Conservation (phyloP, 2,113 vertebrate species). For the Pavo muticus region DNA sequence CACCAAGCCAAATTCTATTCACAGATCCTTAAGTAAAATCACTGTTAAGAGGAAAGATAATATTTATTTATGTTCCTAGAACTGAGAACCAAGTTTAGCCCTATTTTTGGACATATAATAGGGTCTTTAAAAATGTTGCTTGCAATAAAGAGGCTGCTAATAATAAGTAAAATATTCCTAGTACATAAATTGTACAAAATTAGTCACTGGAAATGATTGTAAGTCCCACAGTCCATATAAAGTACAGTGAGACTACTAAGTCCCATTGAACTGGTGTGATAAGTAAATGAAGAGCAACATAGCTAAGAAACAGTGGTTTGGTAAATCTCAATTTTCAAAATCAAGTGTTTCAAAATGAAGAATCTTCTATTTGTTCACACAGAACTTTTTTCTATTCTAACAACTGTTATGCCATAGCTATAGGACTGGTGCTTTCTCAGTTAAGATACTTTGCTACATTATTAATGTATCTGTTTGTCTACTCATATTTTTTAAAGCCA, state of each 20-base stretch:
- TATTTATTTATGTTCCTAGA: not conserved
- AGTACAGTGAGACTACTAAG: not conserved
- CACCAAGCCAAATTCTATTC: not conserved
- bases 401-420: not conserved
- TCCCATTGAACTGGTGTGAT: not conserved
- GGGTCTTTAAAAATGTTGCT: not conserved
- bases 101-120: not conserved
- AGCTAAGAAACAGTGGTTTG: not conserved
- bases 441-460: not conserved
- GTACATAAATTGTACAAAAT: slow-evolving; percentile 2
- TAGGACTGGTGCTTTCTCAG: not conserved
- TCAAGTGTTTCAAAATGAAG: too few relatives aligned
- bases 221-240: not conserved
- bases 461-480: not conserved
- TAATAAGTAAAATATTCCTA: slow-evolving; percentile 19
- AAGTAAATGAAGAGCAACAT: not conserved
- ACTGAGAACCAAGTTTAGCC: not conserved
- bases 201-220: not conserved
- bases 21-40: not conserved
- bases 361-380: not conserved
- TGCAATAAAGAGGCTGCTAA: not conserved
- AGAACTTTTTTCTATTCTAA: not conserved
- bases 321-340: not conserved
- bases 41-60: not conserved
- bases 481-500: not conserved